Percentiles rank a stretch among this genome's conserved stretches.
Evolutionary conservation across 2,113 vertebrate genomes (phyloP).

Genomic region (Boleophthalmus pectinirostris): DNA sequence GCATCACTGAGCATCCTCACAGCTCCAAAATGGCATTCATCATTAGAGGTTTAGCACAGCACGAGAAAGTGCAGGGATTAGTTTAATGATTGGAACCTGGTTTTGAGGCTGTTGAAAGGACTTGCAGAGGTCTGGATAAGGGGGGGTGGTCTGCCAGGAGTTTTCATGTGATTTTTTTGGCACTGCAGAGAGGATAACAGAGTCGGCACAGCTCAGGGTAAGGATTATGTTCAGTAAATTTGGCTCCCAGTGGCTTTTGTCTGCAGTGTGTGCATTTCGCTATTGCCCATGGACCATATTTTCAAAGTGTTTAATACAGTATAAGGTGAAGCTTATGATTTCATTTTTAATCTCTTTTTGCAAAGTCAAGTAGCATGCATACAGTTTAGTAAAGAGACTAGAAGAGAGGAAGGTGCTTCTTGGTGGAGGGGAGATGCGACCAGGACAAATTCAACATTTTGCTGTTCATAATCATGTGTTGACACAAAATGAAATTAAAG

Average conservation of each 20-base stretch:
- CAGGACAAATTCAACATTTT: background rate
- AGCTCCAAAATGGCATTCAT: conserved; percentile 54
- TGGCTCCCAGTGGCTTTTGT: conserved; percentile 53
- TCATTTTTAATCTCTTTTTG: conserved; percentile 31
- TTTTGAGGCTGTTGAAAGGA: conserved; percentile 33
- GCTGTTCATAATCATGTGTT: background rate
- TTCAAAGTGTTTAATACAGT: conserved; percentile 45
- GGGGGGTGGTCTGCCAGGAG: conserved; percentile 24
- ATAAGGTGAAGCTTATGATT: conserved; percentile 39
- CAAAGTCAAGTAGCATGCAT: conserved; percentile 16
- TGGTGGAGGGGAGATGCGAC: background rate
- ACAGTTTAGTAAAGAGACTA: background rate
- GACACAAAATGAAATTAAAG: background rate
- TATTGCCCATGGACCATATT: conserved; percentile 27
- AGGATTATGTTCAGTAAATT: conserved; percentile 61
- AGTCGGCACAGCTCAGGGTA: conserved; percentile 44
- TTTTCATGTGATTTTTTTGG: conserved; percentile 51
- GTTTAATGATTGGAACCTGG: conserved; percentile 52
- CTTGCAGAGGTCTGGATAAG: conserved; percentile 43
- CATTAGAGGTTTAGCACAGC: conserved; percentile 52
- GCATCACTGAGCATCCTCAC: conserved; percentile 26
- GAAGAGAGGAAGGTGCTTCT: background rate
- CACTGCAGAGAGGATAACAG: conserved; percentile 42
- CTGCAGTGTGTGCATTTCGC: conserved; percentile 23
- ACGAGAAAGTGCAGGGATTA: conserved; percentile 52